Evolutionary conservation across 2,797 vertebrate genomes (phyloP).

Genomic region (Bucorvus abyssinicus): DNA sequence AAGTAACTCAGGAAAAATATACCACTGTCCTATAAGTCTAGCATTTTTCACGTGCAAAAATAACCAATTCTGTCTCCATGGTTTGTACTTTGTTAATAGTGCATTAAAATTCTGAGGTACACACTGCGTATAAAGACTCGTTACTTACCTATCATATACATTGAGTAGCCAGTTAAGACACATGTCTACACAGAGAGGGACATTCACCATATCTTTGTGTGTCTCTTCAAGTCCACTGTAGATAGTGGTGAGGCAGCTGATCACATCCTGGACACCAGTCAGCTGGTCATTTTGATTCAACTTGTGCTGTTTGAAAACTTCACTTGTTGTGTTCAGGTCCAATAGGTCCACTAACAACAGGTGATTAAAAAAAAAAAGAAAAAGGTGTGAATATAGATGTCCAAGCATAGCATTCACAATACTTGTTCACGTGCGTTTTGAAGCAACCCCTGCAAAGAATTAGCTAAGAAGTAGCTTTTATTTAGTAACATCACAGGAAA

Average conservation of each 20-base stretch:
- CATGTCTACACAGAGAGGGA: constrained; percentile 95
- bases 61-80: not conserved
- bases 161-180: constrained; percentile 98
- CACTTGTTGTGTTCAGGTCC: constrained; percentile 89
- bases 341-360: constrained; percentile 87
- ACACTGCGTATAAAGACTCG: not conserved
- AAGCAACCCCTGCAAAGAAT: not conserved
- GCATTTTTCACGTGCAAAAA: not conserved
- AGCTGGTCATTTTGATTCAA: constrained; percentile 89
- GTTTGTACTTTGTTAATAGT: not conserved
- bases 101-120: not conserved
- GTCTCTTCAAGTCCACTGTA: constrained; percentile 94
- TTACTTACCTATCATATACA: constrained; percentile 93
- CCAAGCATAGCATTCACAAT: not conserved
- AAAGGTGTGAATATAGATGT: not conserved
- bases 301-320: constrained; percentile 91
- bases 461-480: not conserved
- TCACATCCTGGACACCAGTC: constrained; percentile 89
- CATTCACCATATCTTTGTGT: constrained; percentile 93
- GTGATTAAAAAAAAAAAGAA: not conserved
- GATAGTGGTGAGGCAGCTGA: constrained; percentile 91
- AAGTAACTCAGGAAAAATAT: not conserved
- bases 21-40: not conserved
- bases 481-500: not conserved
- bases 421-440: not conserved